Base-by-base conservation (phyloP, 2,797 vertebrate species). In the Lycodopsis pacificus region DNA sequence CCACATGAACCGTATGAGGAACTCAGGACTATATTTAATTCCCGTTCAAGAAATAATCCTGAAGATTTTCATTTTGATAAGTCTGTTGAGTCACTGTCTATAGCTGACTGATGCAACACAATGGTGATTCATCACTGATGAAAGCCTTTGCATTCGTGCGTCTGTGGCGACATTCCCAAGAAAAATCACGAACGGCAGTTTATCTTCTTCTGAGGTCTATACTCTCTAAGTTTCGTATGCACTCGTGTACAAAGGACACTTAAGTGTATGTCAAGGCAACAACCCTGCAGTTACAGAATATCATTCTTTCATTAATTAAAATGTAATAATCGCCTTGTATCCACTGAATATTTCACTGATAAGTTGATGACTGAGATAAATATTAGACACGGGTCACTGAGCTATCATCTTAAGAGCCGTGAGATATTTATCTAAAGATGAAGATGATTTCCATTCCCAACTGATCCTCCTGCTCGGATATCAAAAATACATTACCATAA, bases 381-480 rank as follows among this genome's bases (percentile, higher is more conserved):
- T 70, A 62, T 66, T 65, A 20, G 64, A 72, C 32, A 56, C 0
- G 10, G 48, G 8, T 46, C 54, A 58, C 17, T 48, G 15, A 76
- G 12, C 59, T 69, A 13, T 63, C 14, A 27, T 62, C 38, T 56
- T 10, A 44, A 5, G 6, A 61, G 17, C 49, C 1, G 42, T 59
- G 4, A 63, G 27, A 46, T 22, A 36, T 57, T 32, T 51, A 27
- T 46, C 34, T 46, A 25, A 30, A 34, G 4, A 1, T 68, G 8
- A 46, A 25, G 25, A 25, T 25, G 25, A 25, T 40, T 54, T 25
- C 8, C 17, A 48, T 44, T 17, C 13, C 22, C 17, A 51, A 17
- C 30, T 48, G 5, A 71, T 65, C 17, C 2, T 38, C 1, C 0
- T 30, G 32, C 25, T 57, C 32, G 17, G 36, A 40, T 63, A 49